A percentile compares a stretch with the other conserved stretches of the same genome.
Evolutionary conservation across 92 coral and sea anemone species (phyloP).

Genomic region (Scolanthus callimorphus): DNA sequence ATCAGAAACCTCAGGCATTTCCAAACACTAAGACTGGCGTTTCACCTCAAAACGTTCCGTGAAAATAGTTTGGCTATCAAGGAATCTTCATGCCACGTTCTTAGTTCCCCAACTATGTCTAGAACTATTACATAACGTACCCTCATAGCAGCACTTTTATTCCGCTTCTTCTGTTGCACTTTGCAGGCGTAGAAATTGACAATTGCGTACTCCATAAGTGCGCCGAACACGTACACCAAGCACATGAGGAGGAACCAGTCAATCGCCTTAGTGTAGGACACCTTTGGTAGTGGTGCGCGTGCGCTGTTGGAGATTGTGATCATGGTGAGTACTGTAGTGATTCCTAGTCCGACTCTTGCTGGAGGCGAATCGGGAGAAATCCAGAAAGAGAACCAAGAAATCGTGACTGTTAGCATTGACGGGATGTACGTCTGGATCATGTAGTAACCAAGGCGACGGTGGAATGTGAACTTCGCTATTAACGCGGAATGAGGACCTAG

Average conservation of each 20-base stretch:
- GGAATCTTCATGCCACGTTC: too few species aligned
- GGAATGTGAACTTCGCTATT: conserved; percentile 84
- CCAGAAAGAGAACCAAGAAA: conserved; percentile 99
- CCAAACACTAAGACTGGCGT: too few species aligned
- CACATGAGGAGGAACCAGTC: conserved; percentile 97
- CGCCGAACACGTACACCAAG: conserved; percentile 94
- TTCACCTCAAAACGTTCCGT: too few species aligned
- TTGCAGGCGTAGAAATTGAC: conserved; percentile 86
- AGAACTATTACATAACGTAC: too few species aligned
- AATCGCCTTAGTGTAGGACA: conserved; percentile 88
- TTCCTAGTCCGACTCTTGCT: conserved; percentile 97
- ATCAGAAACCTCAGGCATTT: too few species aligned
- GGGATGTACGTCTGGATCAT: conserved; percentile 98
- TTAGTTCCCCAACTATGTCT: too few species aligned
- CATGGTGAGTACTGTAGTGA: conserved; percentile 96
- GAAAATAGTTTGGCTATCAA: too few species aligned
- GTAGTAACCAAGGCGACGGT: conserved; percentile 99
- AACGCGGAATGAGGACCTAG: conserved; percentile 91
- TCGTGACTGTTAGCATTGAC: conserved; percentile 87
- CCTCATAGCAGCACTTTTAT: conserved; percentile 2
- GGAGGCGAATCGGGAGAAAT: conserved; percentile 95
- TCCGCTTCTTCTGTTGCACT: conserved; percentile 53
- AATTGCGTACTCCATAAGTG: conserved; percentile 93
- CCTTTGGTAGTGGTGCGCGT: conserved; percentile 97
- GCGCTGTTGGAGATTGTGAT: conserved; percentile 97